These are phyloP conservation scores for Remorina albescens DNA, from an alignment of 2,797 vertebrate species.

Conservation along the genomic window DNA sequence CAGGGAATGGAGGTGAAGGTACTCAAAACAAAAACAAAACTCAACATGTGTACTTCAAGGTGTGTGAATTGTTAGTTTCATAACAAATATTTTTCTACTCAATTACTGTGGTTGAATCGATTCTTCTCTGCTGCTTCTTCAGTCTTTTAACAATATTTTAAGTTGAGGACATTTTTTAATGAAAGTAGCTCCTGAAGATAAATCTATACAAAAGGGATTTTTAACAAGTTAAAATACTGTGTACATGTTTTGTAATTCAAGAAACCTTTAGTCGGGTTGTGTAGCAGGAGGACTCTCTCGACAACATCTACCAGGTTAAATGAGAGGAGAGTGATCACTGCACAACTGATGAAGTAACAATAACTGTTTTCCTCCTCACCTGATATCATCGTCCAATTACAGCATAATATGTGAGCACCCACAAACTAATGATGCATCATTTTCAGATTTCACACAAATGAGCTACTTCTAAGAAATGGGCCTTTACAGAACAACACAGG, in stretches of 20 bases:
- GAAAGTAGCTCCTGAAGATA: no score
- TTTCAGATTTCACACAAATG: constrained; percentile 30
- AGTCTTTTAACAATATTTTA: no score
- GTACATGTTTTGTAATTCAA: background rate
- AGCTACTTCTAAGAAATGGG: constrained; percentile 6
- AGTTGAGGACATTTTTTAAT: no score
- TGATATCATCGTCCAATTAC: background rate
- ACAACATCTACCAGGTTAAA: background rate
- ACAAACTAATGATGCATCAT: constrained; percentile 37
- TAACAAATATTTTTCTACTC: no score
- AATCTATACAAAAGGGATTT: no score
- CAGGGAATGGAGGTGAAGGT: no score
- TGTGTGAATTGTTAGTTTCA: no score
- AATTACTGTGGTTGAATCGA: no score
- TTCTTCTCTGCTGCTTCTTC: no score
- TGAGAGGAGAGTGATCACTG: constrained; percentile 8
- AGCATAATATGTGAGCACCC: constrained; percentile 23
- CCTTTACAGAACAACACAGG: background rate
- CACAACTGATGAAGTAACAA: constrained; percentile 12
- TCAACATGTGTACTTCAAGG: no score
- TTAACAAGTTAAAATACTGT: background rate
- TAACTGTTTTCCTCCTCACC: constrained; percentile 15
- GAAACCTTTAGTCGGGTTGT: background rate
- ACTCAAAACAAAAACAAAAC: no score
- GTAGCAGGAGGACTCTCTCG: background rate